A percentile compares a stretch with the other conserved stretches of the same genome.
Conservation (phyloP, 2,888 invertebrate species). For the Ophioninae sp. region DNA sequence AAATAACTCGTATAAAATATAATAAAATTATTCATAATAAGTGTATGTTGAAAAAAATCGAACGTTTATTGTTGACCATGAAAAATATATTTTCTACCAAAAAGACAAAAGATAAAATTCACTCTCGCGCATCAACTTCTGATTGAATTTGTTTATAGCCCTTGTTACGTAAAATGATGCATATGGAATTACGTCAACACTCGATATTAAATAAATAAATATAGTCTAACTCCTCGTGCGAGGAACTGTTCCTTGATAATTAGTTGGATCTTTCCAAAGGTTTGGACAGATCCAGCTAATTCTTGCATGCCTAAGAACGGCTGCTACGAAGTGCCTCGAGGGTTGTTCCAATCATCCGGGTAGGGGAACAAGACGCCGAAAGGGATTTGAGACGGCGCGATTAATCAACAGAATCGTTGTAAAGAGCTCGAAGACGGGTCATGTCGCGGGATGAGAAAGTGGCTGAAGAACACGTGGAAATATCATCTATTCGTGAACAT, state of each 20-base stretch:
- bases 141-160: too few relatives aligned
- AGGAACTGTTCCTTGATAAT: background rate
- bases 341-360: conserved; percentile 28
- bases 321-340: conserved; percentile 20
- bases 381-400: background rate
- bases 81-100: too few relatives aligned
- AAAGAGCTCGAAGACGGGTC: conserved; percentile 5
- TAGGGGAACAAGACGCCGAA: conserved; percentile 4
- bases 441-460: background rate
- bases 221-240: background rate
- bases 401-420: conserved; percentile 44
- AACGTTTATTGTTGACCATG: too few relatives aligned
- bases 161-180: too few relatives aligned
- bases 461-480: background rate
- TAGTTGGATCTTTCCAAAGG: conserved; percentile 7
- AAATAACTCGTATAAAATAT: too few relatives aligned
- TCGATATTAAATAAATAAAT: background rate
- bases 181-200: too few relatives aligned
- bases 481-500: too few relatives aligned
- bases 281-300: conserved; percentile 19
- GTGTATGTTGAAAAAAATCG: too few relatives aligned
- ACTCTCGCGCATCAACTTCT: too few relatives aligned
- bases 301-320: background rate
- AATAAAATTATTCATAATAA: too few relatives aligned
- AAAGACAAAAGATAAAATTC: too few relatives aligned